A percentile compares a stretch with the other conserved stretches of the same genome.
These are phyloP conservation scores for Ibycter americanus DNA, from an alignment of 2,797 vertebrate species.

Conservation along the genomic window DNA sequence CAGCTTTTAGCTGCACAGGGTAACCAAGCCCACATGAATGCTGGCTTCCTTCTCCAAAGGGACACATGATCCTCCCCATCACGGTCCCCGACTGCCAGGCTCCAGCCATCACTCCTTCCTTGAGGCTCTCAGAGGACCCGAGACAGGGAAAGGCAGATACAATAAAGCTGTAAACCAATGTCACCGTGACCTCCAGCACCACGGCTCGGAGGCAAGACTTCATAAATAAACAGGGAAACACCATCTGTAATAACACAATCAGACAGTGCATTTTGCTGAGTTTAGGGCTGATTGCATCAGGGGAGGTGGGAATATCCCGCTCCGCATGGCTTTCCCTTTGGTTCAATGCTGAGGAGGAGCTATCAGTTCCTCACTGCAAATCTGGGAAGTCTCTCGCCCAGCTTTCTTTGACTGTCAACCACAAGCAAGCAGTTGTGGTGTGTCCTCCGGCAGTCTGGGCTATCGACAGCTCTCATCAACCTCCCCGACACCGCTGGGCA, in stretches of 20 bases:
- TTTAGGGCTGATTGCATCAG: neutral
- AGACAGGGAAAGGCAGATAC: neutral
- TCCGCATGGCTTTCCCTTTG: fast-evolving
- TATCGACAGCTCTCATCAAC: neutral
- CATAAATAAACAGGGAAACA: neutral
- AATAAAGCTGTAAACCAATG: neutral
- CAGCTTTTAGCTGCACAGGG: neutral
- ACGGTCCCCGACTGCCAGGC: fast-evolving
- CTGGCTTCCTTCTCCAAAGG: neutral
- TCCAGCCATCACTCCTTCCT: neutral
- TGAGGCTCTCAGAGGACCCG: fast-evolving
- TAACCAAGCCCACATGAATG: neutral
- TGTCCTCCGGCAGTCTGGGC: neutral
- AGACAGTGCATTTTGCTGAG: neutral
- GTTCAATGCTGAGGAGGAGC: neutral
- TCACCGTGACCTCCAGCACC: neutral
- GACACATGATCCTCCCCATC: fast-evolving
- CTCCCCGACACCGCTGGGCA: neutral
- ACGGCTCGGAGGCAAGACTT: neutral
- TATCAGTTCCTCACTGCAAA: neutral
- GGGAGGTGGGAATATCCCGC: neutral
- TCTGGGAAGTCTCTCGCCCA: neutral
- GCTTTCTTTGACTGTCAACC: neutral
- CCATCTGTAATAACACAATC: fast-evolving
- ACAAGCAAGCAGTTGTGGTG: neutral